Percentiles rank a stretch among this genome's conserved stretches.
phyloP scores from a whole-genome alignment of 2,797 vertebrate genomes.

The Eupleurogrammus muticus region DNA sequence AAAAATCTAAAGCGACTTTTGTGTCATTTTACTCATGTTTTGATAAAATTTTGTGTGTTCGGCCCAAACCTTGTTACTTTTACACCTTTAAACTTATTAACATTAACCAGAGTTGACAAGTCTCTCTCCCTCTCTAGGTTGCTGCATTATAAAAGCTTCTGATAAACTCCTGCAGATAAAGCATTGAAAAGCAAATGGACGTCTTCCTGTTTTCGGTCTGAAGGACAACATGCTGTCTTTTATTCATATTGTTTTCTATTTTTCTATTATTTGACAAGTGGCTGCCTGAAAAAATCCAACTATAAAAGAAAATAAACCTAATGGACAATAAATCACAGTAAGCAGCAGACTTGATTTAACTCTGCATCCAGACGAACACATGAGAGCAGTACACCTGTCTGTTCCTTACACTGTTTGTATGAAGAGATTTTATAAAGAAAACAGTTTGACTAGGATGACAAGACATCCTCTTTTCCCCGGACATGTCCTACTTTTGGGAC shows the following conservation, averaged over 20 bases:
- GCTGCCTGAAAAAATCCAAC: not conserved
- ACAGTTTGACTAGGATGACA: no score
- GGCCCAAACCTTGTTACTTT: no score
- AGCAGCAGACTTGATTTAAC: not conserved
- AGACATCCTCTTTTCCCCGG: no score
- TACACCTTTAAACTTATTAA: no score
- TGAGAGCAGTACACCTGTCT: not conserved
- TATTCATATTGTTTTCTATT: no score
- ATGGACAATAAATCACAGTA: not conserved
- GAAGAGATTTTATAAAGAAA: constrained; percentile 22
- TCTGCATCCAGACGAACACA: no score
- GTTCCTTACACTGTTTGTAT: not conserved
- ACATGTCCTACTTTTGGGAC: no score
- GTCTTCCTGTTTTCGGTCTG: not conserved
- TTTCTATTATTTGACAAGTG: no score
- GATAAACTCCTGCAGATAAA: constrained; percentile 24
- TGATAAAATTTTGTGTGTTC: no score
- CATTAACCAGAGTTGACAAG: not conserved
- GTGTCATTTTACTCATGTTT: not conserved
- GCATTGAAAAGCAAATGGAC: not conserved
- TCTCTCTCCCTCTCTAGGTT: constrained; percentile 43
- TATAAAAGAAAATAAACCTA: not conserved
- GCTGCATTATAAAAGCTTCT: constrained; percentile 91
- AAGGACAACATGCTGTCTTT: not conserved
- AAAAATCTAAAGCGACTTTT: no score